These are phyloP conservation scores for Myrmecophaga tridactyla DNA, from an alignment of 2,113 vertebrate genomes.

Conservation along the genomic window DNA sequence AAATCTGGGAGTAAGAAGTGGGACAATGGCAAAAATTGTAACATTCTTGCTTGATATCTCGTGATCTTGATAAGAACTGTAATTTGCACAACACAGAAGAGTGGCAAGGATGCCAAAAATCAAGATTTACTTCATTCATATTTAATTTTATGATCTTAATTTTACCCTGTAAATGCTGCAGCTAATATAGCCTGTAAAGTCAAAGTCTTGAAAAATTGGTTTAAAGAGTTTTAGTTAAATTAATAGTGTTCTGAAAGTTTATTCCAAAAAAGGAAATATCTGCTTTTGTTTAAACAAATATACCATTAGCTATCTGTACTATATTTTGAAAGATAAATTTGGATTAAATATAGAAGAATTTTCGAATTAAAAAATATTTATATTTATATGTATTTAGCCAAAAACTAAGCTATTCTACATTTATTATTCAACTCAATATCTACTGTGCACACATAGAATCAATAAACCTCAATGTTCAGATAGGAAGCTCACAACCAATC, in stretches of 20 bases:
- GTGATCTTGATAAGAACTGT: background rate
- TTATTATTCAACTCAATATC: background rate
- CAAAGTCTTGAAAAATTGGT: background rate
- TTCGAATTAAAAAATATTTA: background rate
- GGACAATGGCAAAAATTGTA: background rate
- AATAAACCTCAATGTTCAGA: background rate
- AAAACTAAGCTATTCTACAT: background rate
- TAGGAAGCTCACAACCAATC: background rate
- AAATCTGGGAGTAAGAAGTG: background rate
- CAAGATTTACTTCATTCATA: conserved; percentile 5
- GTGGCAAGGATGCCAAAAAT: background rate
- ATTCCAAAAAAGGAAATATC: background rate
- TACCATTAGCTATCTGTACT: background rate
- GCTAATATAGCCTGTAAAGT: background rate
- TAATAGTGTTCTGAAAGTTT: background rate
- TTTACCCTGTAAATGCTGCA: background rate
- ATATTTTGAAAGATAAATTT: background rate
- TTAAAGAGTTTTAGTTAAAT: background rate
- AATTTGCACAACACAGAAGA: background rate
- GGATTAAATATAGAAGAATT: background rate
- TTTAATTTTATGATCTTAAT: background rate
- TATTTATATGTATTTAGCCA: background rate
- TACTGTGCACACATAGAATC: background rate
- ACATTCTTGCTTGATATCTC: background rate
- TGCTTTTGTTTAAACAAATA: background rate